Percentiles rank a stretch among this genome's conserved stretches.
These are phyloP conservation scores for Melipona quadrifasciata DNA, from an alignment of 1,140 invertebrate genomes.

Conservation along the genomic window DNA sequence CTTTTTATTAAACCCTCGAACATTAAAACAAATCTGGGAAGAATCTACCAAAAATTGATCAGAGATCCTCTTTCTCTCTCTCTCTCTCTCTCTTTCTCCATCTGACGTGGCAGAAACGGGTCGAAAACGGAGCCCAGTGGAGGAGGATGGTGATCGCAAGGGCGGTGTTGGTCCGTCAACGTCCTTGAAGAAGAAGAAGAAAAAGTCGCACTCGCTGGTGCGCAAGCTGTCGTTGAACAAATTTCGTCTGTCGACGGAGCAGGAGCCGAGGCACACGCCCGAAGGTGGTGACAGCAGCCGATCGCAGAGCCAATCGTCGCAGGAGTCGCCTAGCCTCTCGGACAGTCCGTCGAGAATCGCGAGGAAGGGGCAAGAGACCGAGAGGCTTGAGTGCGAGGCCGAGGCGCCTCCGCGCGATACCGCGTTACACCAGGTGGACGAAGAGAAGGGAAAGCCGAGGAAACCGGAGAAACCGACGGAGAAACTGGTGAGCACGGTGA, in stretches of 20 bases:
- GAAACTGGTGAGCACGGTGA: conserved; percentile 73
- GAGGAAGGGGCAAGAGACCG: conserved; percentile 51
- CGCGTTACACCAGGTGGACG: neutral
- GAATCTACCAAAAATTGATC: conserved; percentile 5
- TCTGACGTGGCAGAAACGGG: conserved; percentile 30
- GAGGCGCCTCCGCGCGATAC: neutral
- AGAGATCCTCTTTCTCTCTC: neutral
- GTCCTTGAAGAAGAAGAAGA: conserved; percentile 73
- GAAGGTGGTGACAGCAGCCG: conserved; percentile 76
- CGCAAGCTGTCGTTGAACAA: conserved; percentile 76
- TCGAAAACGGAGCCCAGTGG: conserved; percentile 38
- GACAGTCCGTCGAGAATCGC: conserved; percentile 60
- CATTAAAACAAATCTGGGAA: too few relatives aligned
- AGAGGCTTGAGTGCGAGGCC: conserved; percentile 15
- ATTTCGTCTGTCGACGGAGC: conserved; percentile 74
- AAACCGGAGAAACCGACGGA: conserved; percentile 67
- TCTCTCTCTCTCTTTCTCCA: conserved; percentile 2
- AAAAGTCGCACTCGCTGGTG: conserved; percentile 71
- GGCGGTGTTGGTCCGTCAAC: conserved; percentile 13
- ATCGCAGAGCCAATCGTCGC: conserved; percentile 76
- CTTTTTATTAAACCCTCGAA: too few relatives aligned
- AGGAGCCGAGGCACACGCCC: conserved; percentile 71
- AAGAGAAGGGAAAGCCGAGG: conserved; percentile 47
- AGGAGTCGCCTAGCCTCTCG: conserved; percentile 72
- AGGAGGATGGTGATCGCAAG: conserved; percentile 30